phyloP scores from a whole-genome alignment of 2,113 vertebrate species.

The Ciconia stormi region DNA sequence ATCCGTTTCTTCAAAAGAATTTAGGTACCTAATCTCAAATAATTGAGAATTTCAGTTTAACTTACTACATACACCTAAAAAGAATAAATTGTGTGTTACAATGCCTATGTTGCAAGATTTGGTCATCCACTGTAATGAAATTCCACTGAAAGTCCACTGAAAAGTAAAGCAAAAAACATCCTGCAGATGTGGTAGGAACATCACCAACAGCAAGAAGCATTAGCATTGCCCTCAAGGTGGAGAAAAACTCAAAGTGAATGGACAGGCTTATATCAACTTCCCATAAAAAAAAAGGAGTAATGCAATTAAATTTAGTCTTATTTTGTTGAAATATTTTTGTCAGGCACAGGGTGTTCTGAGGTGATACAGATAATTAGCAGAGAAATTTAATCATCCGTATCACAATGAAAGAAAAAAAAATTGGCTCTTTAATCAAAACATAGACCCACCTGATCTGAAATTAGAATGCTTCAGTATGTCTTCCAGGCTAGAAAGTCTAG shows the following conservation, averaged over 20 bases:
- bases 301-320: constrained; percentile 24
- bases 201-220: neutral
- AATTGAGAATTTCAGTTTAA: neutral
- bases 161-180: neutral
- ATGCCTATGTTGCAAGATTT: neutral
- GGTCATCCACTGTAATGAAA: neutral
- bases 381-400: constrained; percentile 52
- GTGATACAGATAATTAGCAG: constrained; percentile 56
- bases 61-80: neutral
- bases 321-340: constrained; percentile 43
- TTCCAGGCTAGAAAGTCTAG: constrained; percentile 37
- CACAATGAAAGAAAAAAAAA: constrained; percentile 48
- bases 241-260: neutral
- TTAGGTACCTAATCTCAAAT: neutral
- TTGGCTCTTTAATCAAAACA: constrained; percentile 51
- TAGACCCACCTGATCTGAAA: constrained; percentile 45
- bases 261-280: constrained; percentile 8
- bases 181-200: neutral
- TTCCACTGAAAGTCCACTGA: neutral
- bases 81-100: neutral
- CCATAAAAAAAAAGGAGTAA: neutral
- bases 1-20: neutral
- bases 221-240: neutral
- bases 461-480: constrained; percentile 42
- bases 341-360: constrained; percentile 42